Conservation (phyloP, 1,140 invertebrate species). For the Trichonephila inaurata region DNA sequence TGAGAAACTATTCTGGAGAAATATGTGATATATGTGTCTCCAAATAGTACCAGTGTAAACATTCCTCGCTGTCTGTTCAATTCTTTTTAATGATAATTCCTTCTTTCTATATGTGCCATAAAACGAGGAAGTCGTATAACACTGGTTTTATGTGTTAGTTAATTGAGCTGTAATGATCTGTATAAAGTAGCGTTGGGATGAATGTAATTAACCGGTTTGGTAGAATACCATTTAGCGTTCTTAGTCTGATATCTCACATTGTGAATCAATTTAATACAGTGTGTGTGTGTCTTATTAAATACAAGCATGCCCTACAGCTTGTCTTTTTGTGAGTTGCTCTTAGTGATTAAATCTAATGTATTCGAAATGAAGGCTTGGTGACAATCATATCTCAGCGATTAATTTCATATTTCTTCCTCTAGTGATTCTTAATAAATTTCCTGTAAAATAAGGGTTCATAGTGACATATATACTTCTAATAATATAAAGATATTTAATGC, state of each 20-base stretch:
- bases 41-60: not conserved
- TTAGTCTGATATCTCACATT: not conserved
- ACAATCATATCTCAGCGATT: not conserved
- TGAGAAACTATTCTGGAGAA: not conserved
- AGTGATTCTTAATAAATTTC: not conserved
- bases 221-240: not conserved
- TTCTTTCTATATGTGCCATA: not conserved
- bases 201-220: not conserved
- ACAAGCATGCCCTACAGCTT: not conserved
- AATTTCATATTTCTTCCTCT: not conserved
- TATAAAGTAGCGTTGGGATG: not conserved
- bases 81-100: not conserved
- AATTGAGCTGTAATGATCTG: not conserved
- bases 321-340: not conserved
- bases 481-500: not conserved
- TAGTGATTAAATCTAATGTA: not conserved
- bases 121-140: conserved; percentile 5
- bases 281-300: not conserved
- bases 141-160: conserved; percentile 22
- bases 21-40: not conserved
- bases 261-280: not conserved
- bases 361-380: not conserved
- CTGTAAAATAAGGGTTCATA: not conserved
- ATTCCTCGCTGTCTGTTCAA: not conserved
- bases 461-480: not conserved